Evolutionary conservation across 2,797 vertebrate species (phyloP), one percentile per base, ranked within the genome.

Genomic region (Champsocephalus gunnari): DNA sequence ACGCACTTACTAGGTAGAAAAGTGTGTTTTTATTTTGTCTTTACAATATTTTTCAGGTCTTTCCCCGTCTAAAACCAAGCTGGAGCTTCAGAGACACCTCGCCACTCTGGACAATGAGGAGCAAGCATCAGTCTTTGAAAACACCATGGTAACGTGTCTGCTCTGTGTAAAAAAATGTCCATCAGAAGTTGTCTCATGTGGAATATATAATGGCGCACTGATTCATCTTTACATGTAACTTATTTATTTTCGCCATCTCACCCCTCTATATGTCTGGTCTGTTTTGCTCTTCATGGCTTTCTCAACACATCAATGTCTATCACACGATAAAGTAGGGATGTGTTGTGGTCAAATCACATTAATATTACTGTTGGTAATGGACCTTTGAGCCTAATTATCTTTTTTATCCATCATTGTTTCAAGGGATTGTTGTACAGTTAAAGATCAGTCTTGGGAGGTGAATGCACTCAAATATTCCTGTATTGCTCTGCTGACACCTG

Each of bases 61-160:
- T 48, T 95, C 95, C 71, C 94, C 98, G 84, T 96, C 96, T 68
- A 97, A 97, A 93, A 95, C 95, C 71, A 99, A 99, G 88, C 88
- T 99, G 89, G 97, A 99, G 88, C 94, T 98, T 65, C 98, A 99
- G 89, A 97, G 93, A 83, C 96, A 99, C 82, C 88, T 99, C 87
- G 97, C 97, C 51, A 95, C 92, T 16, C 90, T 99, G 89, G 96
- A 95, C 78, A 97, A 96, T 82, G 88, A 96, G 75, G 97, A 99
- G 21, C 98, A 99, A 81, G 98, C 96, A 7, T 94, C 94, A 21
- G 81, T 99, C 81, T 99, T 98, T 91, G 97, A 99, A 85, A 97
- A 95, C 84, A 95, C 96, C 81, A 96, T 96, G 98, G 98, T 99
- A 96, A 88, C 21, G 10, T 56, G 21, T 80, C 57, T 54, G 28